These are phyloP conservation scores for Drosophila tsacasi DNA, from an alignment of 1,140 invertebrate genomes.

Conservation along the genomic window DNA sequence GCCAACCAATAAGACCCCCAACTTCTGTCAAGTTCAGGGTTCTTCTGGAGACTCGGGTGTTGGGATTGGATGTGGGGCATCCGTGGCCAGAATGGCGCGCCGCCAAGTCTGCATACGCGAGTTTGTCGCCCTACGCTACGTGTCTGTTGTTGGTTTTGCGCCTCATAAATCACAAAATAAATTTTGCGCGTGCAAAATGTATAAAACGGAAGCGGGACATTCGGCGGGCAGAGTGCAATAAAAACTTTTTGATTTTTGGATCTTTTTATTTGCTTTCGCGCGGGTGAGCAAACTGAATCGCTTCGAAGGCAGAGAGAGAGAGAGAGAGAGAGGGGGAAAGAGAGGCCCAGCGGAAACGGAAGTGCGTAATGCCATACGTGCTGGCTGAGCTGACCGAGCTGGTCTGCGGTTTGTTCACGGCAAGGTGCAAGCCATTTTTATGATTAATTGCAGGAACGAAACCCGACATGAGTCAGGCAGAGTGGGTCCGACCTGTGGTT, in stretches of 20 bases:
- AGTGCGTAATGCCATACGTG: conserved; percentile 81
- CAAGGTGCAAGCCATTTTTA: conserved; percentile 76
- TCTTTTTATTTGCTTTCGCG: conserved; percentile 60
- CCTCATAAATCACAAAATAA: conserved; percentile 75
- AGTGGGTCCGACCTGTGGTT: conserved; percentile 9
- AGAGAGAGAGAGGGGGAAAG: not conserved
- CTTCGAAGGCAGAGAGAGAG: not conserved
- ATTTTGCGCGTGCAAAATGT: conserved; percentile 74
- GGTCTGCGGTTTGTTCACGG: conserved; percentile 32
- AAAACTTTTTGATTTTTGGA: conserved; percentile 74
- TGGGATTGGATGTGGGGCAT: not conserved
- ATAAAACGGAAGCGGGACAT: conserved; percentile 45
- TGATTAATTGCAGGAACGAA: conserved; percentile 74
- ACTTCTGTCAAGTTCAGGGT: conserved; percentile 24
- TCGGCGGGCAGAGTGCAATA: conserved; percentile 61
- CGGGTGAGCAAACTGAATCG: conserved; percentile 58
- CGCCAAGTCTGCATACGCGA: conserved; percentile 51
- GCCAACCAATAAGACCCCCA: not conserved
- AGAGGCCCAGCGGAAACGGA: conserved; percentile 66
- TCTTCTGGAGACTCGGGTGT: not conserved
- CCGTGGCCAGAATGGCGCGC: conserved; percentile 47
- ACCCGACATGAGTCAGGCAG: conserved; percentile 25
- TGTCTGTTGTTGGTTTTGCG: conserved; percentile 65
- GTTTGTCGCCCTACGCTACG: conserved; percentile 52
- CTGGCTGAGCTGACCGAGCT: conserved; percentile 36